Evolutionary conservation across 2,797 vertebrate species (phyloP), one percentile per base, ranked within the genome.

Genomic region (Lacerta bilineata): DNA sequence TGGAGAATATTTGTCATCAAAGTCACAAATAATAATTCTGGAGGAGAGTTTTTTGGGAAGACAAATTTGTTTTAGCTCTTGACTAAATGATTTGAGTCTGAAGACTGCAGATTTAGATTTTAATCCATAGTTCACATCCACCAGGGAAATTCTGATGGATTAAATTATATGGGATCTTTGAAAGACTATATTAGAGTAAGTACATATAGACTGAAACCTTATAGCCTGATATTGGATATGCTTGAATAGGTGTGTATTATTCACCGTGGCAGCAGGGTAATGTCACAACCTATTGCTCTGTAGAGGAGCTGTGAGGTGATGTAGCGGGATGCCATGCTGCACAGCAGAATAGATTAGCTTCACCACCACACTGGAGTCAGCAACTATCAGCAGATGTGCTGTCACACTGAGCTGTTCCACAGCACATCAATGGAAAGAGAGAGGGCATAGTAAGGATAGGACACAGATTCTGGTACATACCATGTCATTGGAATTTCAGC

Each of bases 281-380:
- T 85, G 83, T 75, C 83, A 85, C 72, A 76, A 61, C 36, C 4
- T 17, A n/a, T 85, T 64, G 71, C 50, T 41, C 50, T 41, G 55
- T 41, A 61, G 13, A 8, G 7, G 11, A 15, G n/a, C 69, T 74
- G 50, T 84, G 55, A 84, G 50, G 27, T 20, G 17, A 85, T 64
- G 25, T 64, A 85, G 83, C 71, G 61, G 83, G 33, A 75, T 27
- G 25, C 50, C 23, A 61, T 18, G 20, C 46, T 59, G 9, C 15
- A 39, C 11, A 29, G 71, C 36, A 39, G 33, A 61, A 13, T 64
- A 36, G 55, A 13, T 85, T 85, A 85, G 72, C 36, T 18, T 76
- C 36, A 61, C 50, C 25, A 43, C 50, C 25, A 43, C 27, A 8
- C 33, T 61, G 71, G 36, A 59, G 33, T 85, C 72, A 41, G 20